These are phyloP conservation scores for Chrysodeixis includens DNA, from an alignment of 2,888 invertebrate genomes.

Conservation along the genomic window DNA sequence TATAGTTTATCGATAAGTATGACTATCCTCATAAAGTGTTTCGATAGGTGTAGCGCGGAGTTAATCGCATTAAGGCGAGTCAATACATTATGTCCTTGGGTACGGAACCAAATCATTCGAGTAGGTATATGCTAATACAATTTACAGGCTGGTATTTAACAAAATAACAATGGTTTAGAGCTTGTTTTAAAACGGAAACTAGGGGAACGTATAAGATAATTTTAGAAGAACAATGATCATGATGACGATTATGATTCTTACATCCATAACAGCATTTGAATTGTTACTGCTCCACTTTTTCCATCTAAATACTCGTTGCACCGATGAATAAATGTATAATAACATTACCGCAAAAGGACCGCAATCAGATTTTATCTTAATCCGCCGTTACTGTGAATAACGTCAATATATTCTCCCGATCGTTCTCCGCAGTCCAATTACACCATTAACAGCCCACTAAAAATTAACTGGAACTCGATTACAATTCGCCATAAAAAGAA, in stretches of 20 bases:
- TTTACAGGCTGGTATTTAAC: too few species aligned
- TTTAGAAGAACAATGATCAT: too few species aligned
- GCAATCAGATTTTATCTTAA: slow-evolving; percentile 21
- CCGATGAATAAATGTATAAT: not conserved
- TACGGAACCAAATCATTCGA: slow-evolving; percentile 60
- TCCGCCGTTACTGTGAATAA: slow-evolving; percentile 14
- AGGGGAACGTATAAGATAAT: too few species aligned
- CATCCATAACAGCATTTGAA: too few species aligned
- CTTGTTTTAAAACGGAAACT: too few species aligned
- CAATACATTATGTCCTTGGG: slow-evolving; percentile 47
- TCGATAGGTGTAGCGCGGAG: slow-evolving; percentile 34
- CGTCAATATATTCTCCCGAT: slow-evolving; percentile 21
- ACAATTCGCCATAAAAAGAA: slow-evolving; percentile 34
- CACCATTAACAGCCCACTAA: slow-evolving; percentile 33
- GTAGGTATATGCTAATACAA: slow-evolving; percentile 63
- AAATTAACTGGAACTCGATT: slow-evolving; percentile 29
- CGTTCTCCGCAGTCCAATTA: slow-evolving; percentile 28
- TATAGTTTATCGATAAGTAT: slow-evolving; percentile 58
- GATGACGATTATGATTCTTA: too few species aligned
- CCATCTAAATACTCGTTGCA: not conserved
- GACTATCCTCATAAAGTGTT: slow-evolving; percentile 47
- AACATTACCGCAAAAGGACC: not conserved
- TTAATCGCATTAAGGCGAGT: slow-evolving; percentile 60
- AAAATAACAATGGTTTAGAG: too few species aligned
- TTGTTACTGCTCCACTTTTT: not conserved